phyloP scores from a whole-genome alignment of 2,888 invertebrate genomes.

The Pseudococcus viburni region DNA sequence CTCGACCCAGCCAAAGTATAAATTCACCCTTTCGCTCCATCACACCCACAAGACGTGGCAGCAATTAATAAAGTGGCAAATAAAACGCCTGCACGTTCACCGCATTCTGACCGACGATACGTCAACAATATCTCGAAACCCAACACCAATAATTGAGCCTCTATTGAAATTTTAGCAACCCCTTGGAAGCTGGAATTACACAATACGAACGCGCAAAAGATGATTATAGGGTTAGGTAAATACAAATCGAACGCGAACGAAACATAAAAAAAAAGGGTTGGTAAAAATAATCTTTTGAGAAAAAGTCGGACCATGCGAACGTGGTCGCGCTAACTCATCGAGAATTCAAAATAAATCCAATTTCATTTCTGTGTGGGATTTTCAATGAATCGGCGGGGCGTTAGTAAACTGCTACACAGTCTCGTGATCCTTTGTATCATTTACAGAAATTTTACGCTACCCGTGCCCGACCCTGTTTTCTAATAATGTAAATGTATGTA shows the following conservation, averaged over 20 bases:
- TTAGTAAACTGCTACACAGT: conserved; percentile 58
- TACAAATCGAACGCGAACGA: conserved; percentile 60
- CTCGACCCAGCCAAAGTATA: too few species aligned
- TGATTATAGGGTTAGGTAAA: conserved; percentile 63
- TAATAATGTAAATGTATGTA: conserved; percentile 66
- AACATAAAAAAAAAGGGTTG: conserved; percentile 58
- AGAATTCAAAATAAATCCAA: conserved; percentile 66
- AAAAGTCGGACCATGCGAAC: conserved; percentile 56
- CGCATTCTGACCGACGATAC: conserved; percentile 5
- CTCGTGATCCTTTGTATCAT: conserved; percentile 65
- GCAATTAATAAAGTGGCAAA: conserved; percentile 5
- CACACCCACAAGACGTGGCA: too few species aligned
- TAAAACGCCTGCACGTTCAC: conserved; percentile 12
- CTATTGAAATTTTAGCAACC: conserved; percentile 36
- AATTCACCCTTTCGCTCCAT: too few species aligned
- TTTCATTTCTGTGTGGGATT: conserved; percentile 62
- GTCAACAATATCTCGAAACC: background rate
- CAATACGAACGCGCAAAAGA: conserved; percentile 35
- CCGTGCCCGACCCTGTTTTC: conserved; percentile 42
- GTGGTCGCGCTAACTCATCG: conserved; percentile 64
- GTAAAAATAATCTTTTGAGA: conserved; percentile 64
- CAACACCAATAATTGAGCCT: background rate
- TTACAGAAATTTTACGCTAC: conserved; percentile 63
- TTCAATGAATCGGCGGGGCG: conserved; percentile 56
- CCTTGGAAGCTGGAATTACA: background rate